A percentile compares a stretch with the other conserved stretches of the same genome.
Evolutionary conservation across 2,797 vertebrate genomes (phyloP).

Genomic region (Rhynchotus rufescens): DNA sequence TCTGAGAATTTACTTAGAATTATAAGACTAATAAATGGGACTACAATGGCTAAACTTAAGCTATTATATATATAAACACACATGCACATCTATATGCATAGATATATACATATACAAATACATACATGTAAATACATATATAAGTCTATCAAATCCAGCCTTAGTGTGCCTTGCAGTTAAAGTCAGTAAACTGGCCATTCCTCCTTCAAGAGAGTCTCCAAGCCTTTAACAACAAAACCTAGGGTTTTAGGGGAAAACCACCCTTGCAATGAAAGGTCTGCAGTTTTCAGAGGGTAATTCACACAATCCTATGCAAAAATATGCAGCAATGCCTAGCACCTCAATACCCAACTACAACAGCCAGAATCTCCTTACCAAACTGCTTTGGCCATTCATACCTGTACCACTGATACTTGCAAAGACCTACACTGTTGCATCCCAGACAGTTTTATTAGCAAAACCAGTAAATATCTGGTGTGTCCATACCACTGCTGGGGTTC

Average conservation of each 20-base stretch:
- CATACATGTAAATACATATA: neutral
- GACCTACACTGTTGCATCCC: neutral
- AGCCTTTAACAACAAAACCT: accelerated
- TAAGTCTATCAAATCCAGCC: neutral
- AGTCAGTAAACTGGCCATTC: neutral
- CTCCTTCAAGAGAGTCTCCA: neutral
- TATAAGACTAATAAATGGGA: neutral
- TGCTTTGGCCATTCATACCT: neutral
- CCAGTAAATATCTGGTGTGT: neutral
- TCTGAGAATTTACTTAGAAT: neutral
- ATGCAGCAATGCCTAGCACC: neutral
- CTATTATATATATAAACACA: neutral
- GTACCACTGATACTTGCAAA: neutral
- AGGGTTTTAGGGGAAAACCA: neutral
- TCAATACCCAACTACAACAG: neutral
- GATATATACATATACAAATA: too few species aligned
- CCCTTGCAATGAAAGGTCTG: neutral
- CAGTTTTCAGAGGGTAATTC: neutral
- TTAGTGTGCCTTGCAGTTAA: neutral
- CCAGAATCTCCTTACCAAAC: neutral
- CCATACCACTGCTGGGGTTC: neutral
- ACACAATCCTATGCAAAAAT: neutral
- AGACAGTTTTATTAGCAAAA: neutral
- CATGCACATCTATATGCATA: too few species aligned
- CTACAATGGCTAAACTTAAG: neutral